Base-by-base conservation (phyloP, 2,888 invertebrate species). In the Eristalinus aeneus region DNA sequence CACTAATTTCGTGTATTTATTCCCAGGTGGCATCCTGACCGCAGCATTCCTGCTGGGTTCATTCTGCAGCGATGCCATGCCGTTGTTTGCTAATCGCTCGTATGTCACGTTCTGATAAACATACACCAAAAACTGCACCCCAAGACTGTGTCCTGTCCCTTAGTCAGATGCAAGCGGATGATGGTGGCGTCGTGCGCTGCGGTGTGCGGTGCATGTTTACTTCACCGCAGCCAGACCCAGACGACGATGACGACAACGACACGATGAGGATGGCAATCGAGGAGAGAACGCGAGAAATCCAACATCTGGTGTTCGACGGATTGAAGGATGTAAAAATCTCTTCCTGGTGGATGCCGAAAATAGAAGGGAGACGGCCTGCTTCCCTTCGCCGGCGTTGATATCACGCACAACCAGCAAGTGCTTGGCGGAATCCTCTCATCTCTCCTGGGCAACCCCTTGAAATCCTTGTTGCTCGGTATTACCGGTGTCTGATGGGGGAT, bases 41-140 rank as follows among this genome's bases (percentile, higher is more conserved):
- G 22, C 31, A 64, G 56, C 54, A 63, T 20, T 36, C 79, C 75
- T 67, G 64, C 80, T 71, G 72, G 64, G 69, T 39, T 65, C 68
- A 64, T 82, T 4, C 6, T 27, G 27, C 5, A 5, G 27, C 39
- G 20, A 60, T 56, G 31, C 31, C 31, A 46, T 58, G 69, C 23
- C 60, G 68, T 71, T 75, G 67, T 80, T 85, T 80, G 84, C 84
- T 85, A 85, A 85, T 85, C 84, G 72, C 58, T 76, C 46, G 56
- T 61, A 71, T 84, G 80, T 80, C 80, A 75, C 79, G 71, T 71
- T 72, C 75, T 60, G 67, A 84, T 84, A 79, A 79, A 79, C 80
- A 85, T 67, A 20, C n/a, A 36, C 61, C 58, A 54, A 72, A 69
- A 46, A 46, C 60, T 4, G 31, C 63, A 64, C 46, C 71, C 74